These are phyloP conservation scores for Hyaena hyaena DNA, from an alignment of 2,113 vertebrate species.

Conservation along the genomic window DNA sequence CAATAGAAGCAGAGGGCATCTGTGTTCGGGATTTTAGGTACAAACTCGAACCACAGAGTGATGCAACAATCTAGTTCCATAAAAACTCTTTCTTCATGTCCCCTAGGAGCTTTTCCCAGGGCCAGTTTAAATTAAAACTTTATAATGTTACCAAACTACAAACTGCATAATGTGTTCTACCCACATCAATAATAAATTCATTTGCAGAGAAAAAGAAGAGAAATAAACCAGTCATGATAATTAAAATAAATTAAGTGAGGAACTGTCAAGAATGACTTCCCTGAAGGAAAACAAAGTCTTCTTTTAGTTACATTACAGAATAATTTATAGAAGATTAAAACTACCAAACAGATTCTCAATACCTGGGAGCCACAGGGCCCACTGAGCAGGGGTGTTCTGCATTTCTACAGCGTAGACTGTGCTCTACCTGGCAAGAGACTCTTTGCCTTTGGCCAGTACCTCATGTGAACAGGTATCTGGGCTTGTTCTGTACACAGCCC, in stretches of 20 bases:
- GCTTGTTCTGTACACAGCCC: not conserved
- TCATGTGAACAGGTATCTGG: not conserved
- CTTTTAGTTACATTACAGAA: slow-evolving; percentile 56
- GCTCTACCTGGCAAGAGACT: not conserved
- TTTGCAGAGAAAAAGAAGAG: slow-evolving; percentile 42
- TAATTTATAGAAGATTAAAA: slow-evolving; percentile 64
- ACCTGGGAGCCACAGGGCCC: not conserved
- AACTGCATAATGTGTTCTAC: slow-evolving; percentile 52
- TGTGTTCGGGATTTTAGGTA: not conserved
- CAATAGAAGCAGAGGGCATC: not conserved
- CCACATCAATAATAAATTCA: slow-evolving; percentile 71
- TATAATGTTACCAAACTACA: slow-evolving; percentile 23
- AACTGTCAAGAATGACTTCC: slow-evolving; percentile 38
- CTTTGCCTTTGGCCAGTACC: not conserved
- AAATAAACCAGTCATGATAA: slow-evolving; percentile 63
- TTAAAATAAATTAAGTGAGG: slow-evolving; percentile 64
- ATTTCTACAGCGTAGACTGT: not conserved
- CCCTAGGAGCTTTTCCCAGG: not conserved
- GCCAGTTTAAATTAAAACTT: slow-evolving; percentile 58
- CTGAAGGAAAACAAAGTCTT: slow-evolving; percentile 55
- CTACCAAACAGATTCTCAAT: slow-evolving; percentile 35
- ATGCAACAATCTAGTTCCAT: not conserved
- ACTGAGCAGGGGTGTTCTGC: not conserved
- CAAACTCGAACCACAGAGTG: not conserved
- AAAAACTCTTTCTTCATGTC: slow-evolving; percentile 46